Evolutionary conservation across 2,113 vertebrate genomes (phyloP).

Genomic region (Prunella fulvescens): DNA sequence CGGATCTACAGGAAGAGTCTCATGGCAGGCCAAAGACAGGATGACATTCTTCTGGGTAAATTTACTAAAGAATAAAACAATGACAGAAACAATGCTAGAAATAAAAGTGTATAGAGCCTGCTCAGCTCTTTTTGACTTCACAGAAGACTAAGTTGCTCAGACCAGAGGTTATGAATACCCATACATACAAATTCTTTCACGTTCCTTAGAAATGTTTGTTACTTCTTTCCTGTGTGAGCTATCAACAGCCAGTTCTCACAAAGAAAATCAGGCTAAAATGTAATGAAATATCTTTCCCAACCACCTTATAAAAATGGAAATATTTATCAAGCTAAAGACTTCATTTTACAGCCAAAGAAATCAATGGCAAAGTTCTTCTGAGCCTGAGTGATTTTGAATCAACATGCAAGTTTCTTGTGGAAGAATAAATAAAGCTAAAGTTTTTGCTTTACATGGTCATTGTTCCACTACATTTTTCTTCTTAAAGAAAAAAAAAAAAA

Average conservation of each 20-base stretch:
- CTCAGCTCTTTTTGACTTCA: neutral
- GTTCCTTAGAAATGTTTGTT: neutral
- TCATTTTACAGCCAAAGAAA: neutral
- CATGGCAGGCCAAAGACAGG: neutral
- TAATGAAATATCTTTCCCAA: neutral
- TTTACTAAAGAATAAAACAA: neutral
- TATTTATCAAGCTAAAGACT: neutral
- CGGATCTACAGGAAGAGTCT: neutral
- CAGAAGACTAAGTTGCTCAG: neutral
- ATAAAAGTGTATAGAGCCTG: neutral
- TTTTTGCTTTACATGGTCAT: constrained; percentile 9
- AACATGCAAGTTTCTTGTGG: neutral
- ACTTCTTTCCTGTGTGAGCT: neutral
- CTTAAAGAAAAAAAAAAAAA: neutral
- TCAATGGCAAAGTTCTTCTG: neutral
- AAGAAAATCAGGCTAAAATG: neutral
- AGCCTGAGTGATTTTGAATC: neutral
- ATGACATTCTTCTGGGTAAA: neutral
- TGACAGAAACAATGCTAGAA: neutral
- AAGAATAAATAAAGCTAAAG: constrained; percentile 15
- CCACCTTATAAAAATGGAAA: neutral
- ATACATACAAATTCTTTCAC: neutral
- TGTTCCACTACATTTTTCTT: constrained; percentile 24
- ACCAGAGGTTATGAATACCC: neutral
- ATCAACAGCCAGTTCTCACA: neutral